phyloP scores from a whole-genome alignment of 2,113 vertebrate genomes.

The Oncorhynchus clarkii region DNA sequence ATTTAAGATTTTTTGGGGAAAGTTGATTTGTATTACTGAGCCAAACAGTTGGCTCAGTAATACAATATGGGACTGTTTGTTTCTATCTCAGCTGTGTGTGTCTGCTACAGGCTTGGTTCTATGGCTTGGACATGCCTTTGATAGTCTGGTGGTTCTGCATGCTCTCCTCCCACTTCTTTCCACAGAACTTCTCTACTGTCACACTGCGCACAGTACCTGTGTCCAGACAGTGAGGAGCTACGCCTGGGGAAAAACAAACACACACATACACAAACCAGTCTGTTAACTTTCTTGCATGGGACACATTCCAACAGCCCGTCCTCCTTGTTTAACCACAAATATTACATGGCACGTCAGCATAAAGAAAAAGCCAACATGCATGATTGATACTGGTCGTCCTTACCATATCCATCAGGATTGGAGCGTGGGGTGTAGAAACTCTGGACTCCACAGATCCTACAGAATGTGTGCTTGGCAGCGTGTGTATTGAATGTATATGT shows the following conservation, averaged over 20 bases:
- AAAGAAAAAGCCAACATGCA: background rate
- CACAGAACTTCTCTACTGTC: conserved; percentile 83
- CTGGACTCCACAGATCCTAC: conserved; percentile 94
- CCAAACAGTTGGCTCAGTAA: background rate
- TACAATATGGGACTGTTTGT: background rate
- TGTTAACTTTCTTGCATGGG: background rate
- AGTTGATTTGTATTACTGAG: too few relatives aligned
- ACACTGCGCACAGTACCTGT: conserved; percentile 82
- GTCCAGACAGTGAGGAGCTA: conserved; percentile 90
- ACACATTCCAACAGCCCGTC: background rate
- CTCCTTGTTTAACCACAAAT: background rate
- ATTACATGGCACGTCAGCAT: background rate
- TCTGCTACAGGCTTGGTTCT: conserved; percentile 70
- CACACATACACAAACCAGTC: background rate
- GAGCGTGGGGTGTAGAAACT: conserved; percentile 95
- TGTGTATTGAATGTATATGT: conserved; percentile 93
- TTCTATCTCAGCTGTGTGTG: conserved; percentile 15
- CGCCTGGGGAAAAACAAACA: conserved; percentile 69
- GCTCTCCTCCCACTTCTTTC: conserved; percentile 90
- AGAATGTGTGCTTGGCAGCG: conserved; percentile 89
- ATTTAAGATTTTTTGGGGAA: too few relatives aligned
- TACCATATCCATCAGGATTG: conserved; percentile 91
- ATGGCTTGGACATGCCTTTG: conserved; percentile 80
- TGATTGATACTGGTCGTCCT: conserved; percentile 44
- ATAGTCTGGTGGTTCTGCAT: conserved; percentile 84